These are phyloP conservation scores for Ectropis grisescens DNA, from an alignment of 1,140 invertebrate species.

Conservation along the genomic window DNA sequence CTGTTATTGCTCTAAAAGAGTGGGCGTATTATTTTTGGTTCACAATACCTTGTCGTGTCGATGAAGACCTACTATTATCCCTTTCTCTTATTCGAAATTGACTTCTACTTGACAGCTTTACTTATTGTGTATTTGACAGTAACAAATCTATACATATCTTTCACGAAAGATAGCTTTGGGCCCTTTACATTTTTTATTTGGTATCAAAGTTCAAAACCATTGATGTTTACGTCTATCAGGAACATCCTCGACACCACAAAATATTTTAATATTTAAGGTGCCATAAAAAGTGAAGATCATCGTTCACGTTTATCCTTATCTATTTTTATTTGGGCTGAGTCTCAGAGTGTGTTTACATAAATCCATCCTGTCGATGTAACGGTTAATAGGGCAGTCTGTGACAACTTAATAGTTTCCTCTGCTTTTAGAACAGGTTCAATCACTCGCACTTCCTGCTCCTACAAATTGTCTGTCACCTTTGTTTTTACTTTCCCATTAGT, in stretches of 20 bases:
- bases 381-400: constrained; percentile 37
- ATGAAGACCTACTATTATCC: neutral
- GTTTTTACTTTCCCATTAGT: too few relatives aligned
- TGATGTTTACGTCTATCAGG: too few relatives aligned
- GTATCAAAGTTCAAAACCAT: too few relatives aligned
- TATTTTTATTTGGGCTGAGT: constrained; percentile 20
- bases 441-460: constrained; percentile 35
- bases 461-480: neutral
- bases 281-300: too few relatives aligned
- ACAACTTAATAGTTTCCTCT: constrained; percentile 62
- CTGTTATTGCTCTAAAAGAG: neutral
- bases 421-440: constrained; percentile 32
- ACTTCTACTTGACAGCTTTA: neutral
- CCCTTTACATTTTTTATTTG: too few relatives aligned
- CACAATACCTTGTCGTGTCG: neutral
- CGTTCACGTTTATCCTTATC: constrained; percentile 1
- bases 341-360: constrained; percentile 29
- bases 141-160: too few relatives aligned
- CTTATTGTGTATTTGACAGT: too few relatives aligned
- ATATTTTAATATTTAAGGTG: too few relatives aligned
- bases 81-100: neutral
- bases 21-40: neutral
- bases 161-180: too few relatives aligned
- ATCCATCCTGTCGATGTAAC: constrained; percentile 43
- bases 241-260: too few relatives aligned